Evolutionary conservation across 2,113 vertebrate species (phyloP).

Genomic region (Malurus elegans): DNA sequence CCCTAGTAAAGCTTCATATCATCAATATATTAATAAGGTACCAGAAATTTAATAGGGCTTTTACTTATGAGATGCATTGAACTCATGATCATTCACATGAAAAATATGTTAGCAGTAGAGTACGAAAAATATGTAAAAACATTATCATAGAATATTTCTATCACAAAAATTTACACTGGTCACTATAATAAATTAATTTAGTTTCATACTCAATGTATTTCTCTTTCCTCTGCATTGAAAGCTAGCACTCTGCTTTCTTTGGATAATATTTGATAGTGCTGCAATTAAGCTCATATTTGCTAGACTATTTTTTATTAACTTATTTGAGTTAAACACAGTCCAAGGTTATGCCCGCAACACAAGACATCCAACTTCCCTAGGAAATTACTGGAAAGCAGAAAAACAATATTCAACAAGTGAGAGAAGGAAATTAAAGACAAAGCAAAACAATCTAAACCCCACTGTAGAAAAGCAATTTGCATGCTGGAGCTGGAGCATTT

Average conservation of each 20-base stretch:
- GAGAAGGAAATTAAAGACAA: slow-evolving; percentile 7
- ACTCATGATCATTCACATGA: not conserved
- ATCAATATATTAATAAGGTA: not conserved
- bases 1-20: not conserved
- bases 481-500: not conserved
- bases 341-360: not conserved
- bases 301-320: not conserved
- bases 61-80: not conserved
- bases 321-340: slow-evolving; percentile 6
- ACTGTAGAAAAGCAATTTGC: not conserved
- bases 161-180: not conserved
- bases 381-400: not conserved
- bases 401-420: not conserved
- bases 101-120: not conserved
- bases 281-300: not conserved
- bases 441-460: not conserved
- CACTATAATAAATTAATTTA: not conserved
- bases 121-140: not conserved
- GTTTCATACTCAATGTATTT: not conserved
- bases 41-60: not conserved
- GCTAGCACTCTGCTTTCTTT: not conserved
- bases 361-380: not conserved
- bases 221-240: not conserved
- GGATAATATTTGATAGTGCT: not conserved
- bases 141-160: not conserved